A percentile compares a stretch with the other conserved stretches of the same genome.
Evolutionary conservation across 2,113 vertebrate genomes (phyloP).

Genomic region (Chrysemys picta): DNA sequence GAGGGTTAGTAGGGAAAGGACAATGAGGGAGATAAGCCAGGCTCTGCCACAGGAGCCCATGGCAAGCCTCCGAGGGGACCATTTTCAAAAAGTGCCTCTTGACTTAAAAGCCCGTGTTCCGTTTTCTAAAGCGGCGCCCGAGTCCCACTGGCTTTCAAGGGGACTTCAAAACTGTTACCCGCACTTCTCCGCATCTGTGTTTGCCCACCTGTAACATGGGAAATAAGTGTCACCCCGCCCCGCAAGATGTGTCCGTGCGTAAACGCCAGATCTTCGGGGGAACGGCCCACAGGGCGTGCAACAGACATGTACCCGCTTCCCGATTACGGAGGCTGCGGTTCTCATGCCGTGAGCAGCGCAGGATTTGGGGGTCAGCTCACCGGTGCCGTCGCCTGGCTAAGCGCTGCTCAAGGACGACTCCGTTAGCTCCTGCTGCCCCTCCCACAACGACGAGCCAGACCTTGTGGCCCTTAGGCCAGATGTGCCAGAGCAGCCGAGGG

Average conservation of each 20-base stretch:
- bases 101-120: neutral
- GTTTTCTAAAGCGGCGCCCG: neutral
- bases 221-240: neutral
- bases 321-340: neutral
- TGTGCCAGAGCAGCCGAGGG: neutral
- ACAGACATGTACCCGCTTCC: neutral
- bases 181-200: neutral
- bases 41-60: neutral
- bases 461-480: neutral
- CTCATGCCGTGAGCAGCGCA: neutral
- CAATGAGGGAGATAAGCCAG: neutral
- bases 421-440: neutral
- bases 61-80: neutral
- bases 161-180: neutral
- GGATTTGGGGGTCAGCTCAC: neutral
- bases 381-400: neutral
- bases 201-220: neutral
- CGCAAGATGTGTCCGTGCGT: neutral
- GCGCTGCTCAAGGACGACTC: neutral
- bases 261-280: neutral
- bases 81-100: neutral
- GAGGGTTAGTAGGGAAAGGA: neutral
- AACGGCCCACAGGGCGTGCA: neutral
- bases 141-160: neutral
- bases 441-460: neutral